These are phyloP conservation scores for Stercorarius parasiticus DNA, from an alignment of 2,113 vertebrate species.

Conservation along the genomic window DNA sequence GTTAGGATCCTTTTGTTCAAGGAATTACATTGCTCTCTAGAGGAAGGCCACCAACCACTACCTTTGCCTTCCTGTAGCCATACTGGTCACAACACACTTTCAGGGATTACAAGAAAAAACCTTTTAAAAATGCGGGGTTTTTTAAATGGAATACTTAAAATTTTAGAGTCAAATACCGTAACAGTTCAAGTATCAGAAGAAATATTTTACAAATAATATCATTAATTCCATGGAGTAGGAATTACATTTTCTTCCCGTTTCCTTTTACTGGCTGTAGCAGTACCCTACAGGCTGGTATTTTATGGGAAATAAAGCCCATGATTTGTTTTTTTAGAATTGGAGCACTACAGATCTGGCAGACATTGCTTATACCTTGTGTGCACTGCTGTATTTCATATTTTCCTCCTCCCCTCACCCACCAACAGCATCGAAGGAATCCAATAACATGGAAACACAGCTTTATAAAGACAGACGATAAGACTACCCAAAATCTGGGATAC, in stretches of 20 bases:
- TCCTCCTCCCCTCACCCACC: not conserved
- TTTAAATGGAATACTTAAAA: not conserved
- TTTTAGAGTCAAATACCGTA: not conserved
- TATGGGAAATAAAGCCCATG: not conserved
- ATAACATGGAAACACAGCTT: not conserved
- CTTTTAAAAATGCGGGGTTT: accelerated
- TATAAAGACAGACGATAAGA: not conserved
- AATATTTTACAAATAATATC: not conserved
- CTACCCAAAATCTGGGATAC: not conserved
- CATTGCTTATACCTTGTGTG: not conserved
- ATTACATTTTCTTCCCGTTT: not conserved
- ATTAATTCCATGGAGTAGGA: not conserved
- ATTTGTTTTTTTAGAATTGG: not conserved
- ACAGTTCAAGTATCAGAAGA: not conserved
- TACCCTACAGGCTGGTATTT: not conserved
- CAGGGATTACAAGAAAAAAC: not conserved
- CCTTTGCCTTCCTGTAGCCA: not conserved
- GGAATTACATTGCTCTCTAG: not conserved
- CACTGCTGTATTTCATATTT: not conserved
- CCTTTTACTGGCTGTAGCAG: not conserved
- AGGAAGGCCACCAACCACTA: not conserved
- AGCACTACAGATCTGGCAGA: not conserved
- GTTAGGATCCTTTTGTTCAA: conserved; percentile 16
- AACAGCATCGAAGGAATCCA: not conserved
- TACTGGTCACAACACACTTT: not conserved